Conservation (phyloP, 2,113 vertebrate species). For the Macrotus californicus region DNA sequence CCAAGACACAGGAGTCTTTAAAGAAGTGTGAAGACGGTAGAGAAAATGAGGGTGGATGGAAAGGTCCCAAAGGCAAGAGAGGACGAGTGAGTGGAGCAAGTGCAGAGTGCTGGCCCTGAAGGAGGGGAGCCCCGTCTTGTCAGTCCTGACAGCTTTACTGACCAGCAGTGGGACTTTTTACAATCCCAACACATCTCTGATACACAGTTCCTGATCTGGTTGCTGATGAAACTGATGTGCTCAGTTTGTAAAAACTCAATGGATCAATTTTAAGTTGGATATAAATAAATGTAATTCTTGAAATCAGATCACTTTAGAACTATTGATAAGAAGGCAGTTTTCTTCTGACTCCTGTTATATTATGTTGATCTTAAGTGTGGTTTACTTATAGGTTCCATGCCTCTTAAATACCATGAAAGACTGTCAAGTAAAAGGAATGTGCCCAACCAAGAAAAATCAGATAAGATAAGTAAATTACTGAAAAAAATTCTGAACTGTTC, state of each 20-base stretch:
- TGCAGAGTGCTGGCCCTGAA: not conserved
- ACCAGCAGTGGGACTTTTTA: no score
- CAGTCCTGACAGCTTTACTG: not conserved
- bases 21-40: not conserved
- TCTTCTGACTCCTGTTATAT: not conserved
- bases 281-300: not conserved
- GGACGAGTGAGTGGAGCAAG: rapidly evolving
- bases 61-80: not conserved
- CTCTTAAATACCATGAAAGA: not conserved
- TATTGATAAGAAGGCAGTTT: not conserved
- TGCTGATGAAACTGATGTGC: not conserved
- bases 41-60: not conserved
- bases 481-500: not conserved
- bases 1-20: not conserved
- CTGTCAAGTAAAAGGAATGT: not conserved
- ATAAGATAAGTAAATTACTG: not conserved
- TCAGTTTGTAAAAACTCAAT: not conserved
- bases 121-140: no score
- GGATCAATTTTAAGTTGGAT: not conserved
- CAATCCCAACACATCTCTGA: no score
- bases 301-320: not conserved
- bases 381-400: not conserved
- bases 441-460: not conserved
- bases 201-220: not conserved
- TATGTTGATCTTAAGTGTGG: not conserved